These are phyloP conservation scores for Ochropleura plecta DNA, from an alignment of 2,888 invertebrate species.

Conservation along the genomic window DNA sequence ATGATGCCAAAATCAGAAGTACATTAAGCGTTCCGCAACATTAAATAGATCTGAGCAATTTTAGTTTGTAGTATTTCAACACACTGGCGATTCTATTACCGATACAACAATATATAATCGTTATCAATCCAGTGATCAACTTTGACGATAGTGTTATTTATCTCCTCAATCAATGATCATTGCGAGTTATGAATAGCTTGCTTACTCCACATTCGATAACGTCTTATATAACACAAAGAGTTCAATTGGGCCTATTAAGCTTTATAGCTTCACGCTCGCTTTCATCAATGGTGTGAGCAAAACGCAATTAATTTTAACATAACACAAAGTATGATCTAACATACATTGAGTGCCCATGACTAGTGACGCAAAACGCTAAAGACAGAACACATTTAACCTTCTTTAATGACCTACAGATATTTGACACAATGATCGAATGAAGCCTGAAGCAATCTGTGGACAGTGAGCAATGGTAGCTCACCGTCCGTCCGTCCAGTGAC, in stretches of 20 bases:
- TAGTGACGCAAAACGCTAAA: conserved; percentile 4
- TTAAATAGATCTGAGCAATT: background rate
- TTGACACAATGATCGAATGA: background rate
- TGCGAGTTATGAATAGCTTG: conserved; percentile 33
- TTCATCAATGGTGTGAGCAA: conserved; percentile 27
- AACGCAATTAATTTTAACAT: conserved; percentile 30
- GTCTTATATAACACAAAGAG: conserved; percentile 47
- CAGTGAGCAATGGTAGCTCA: too few species aligned
- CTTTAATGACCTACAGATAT: background rate
- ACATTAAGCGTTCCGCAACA: background rate
- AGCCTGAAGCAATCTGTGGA: background rate
- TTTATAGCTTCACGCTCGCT: conserved; percentile 44
- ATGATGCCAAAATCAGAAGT: background rate
- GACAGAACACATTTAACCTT: background rate
- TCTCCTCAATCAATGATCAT: conserved; percentile 34
- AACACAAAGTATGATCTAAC: conserved; percentile 22
- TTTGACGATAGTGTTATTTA: conserved; percentile 15
- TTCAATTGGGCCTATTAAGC: conserved; percentile 1
- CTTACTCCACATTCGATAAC: conserved; percentile 23
- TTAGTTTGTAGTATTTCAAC: background rate
- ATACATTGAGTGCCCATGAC: background rate
- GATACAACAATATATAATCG: conserved; percentile 15
- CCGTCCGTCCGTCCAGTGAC: too few species aligned
- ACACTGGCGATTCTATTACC: conserved; percentile 12
- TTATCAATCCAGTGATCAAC: background rate